phyloP scores from a whole-genome alignment of 2,888 invertebrate species.

The Hartigia nigra region DNA sequence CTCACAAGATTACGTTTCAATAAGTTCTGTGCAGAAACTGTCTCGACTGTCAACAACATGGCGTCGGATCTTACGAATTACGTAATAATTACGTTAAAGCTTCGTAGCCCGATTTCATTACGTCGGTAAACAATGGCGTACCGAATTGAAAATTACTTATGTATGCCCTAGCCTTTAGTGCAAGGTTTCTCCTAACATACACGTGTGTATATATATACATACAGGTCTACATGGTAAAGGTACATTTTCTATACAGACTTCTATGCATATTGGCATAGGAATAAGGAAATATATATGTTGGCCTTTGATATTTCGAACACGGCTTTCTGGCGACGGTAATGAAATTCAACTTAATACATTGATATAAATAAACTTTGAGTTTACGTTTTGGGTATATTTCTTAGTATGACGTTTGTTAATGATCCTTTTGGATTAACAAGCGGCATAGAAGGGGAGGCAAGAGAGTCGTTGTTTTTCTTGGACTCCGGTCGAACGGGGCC shows the following conservation, averaged over 20 bases:
- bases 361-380: no score
- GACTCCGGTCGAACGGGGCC: no score
- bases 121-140: background rate
- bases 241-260: background rate
- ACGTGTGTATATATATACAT: background rate
- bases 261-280: background rate
- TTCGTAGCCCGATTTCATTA: background rate
- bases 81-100: background rate
- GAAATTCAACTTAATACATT: no score
- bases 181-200: slow-evolving; percentile 1
- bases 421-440: no score
- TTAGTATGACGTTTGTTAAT: no score
- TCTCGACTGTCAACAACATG: background rate
- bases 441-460: no score
- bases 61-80: background rate
- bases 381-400: no score
- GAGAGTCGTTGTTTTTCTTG: no score
- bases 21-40: background rate
- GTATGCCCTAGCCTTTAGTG: background rate
- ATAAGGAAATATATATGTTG: background rate
- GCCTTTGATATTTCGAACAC: no score
- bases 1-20: background rate
- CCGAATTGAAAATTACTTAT: slow-evolving; percentile 8
- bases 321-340: no score
- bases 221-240: background rate